Conservation (phyloP, 2,797 vertebrate species). For the Tadarida brasiliensis region DNA sequence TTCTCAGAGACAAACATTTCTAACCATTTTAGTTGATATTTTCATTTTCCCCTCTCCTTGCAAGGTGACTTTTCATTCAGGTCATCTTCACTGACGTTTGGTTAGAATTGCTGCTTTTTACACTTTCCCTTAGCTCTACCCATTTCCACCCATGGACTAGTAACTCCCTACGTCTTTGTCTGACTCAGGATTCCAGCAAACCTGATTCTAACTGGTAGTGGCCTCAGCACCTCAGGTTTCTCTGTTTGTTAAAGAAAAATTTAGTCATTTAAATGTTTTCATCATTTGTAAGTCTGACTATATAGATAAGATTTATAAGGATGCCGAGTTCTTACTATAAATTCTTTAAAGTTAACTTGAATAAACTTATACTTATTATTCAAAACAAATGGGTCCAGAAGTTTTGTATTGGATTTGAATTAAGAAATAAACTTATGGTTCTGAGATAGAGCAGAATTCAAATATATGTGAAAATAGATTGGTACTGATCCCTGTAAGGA, state of each 20-base stretch:
- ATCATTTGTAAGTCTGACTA: not conserved
- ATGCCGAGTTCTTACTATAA: not conserved
- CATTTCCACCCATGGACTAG: not conserved
- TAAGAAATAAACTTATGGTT: not conserved
- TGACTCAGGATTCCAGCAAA: not conserved
- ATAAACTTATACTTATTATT: not conserved
- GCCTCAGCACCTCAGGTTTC: not conserved
- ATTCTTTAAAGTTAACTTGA: not conserved
- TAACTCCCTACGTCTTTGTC: not conserved
- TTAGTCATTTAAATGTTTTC: not conserved
- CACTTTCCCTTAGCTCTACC: not conserved
- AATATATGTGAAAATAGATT: not conserved
- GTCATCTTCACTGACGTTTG: not conserved
- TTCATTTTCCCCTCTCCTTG: not conserved
- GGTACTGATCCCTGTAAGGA: not conserved
- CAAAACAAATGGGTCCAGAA: not conserved
- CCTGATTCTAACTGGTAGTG: not conserved
- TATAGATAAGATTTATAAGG: not conserved
- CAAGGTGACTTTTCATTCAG: not conserved
- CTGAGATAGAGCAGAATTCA: not conserved
- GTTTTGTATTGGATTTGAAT: not conserved
- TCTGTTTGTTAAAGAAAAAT: not conserved
- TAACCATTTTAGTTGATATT: not conserved
- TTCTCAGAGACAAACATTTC: not conserved
- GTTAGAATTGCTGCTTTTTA: not conserved